Evolutionary conservation across 1,140 invertebrate species (phyloP).

Genomic region (Ceratina australensis): DNA sequence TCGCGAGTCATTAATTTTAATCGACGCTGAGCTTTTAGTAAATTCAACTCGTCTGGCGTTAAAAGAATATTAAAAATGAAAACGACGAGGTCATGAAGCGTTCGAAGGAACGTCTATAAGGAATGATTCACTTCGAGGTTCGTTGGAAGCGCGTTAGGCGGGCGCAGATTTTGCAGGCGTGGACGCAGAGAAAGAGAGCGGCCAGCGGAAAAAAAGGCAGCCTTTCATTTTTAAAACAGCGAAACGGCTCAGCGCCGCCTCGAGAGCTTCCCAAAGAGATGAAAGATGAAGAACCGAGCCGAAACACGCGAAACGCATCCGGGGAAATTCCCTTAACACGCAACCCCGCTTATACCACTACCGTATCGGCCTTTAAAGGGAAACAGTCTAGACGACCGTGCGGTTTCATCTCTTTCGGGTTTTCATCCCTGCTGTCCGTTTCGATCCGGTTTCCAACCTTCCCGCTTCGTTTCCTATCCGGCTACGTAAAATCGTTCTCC

Average conservation of each 20-base stretch:
- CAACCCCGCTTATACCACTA: slow-evolving; percentile 55
- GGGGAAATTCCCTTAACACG: slow-evolving; percentile 63
- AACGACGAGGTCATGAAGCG: too few species aligned
- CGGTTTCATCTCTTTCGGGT: not conserved
- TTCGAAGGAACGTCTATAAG: too few species aligned
- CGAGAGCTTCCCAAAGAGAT: slow-evolving; percentile 43
- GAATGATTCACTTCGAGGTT: too few species aligned
- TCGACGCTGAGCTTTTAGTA: not conserved
- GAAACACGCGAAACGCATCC: slow-evolving; percentile 48
- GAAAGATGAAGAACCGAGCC: slow-evolving; percentile 49
- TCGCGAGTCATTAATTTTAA: slow-evolving; percentile 36
- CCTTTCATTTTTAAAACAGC: slow-evolving; percentile 54
- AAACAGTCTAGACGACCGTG: slow-evolving; percentile 45
- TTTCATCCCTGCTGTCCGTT: not conserved
- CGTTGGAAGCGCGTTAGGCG: not conserved
- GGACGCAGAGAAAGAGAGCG: not conserved
- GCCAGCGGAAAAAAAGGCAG: slow-evolving; percentile 24
- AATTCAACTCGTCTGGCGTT: not conserved
- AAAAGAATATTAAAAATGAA: not conserved
- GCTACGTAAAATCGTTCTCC: not conserved
- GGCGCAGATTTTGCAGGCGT: not conserved
- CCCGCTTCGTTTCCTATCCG: not conserved
- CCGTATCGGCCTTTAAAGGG: slow-evolving; percentile 53
- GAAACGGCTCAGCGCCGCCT: slow-evolving; percentile 44
- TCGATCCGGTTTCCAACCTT: not conserved